Evolutionary conservation across 1,140 invertebrate genomes (phyloP).

Genomic region (Orchestia grillus): DNA sequence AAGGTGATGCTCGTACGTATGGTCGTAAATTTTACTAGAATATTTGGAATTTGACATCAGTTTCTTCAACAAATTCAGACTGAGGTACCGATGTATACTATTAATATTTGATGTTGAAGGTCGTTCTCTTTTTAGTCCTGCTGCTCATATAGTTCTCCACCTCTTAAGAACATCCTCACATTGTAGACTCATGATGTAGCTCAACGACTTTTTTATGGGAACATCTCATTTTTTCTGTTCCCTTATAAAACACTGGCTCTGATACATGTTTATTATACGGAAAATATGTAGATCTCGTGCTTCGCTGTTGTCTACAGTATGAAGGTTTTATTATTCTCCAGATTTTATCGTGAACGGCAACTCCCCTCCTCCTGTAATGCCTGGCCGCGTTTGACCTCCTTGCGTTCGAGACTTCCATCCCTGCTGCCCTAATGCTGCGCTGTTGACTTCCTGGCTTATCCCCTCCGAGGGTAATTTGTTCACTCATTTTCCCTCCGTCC

Average conservation of each 20-base stretch:
- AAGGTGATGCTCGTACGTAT: not conserved
- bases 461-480: not conserved
- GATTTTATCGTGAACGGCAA: not conserved
- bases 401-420: not conserved
- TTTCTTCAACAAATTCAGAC: not conserved
- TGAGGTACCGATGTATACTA: not conserved
- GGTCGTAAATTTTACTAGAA: not conserved
- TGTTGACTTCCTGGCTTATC: not conserved
- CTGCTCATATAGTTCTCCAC: not conserved
- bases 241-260: not conserved
- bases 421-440: not conserved
- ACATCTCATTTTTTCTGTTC: not conserved
- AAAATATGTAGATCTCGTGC: not conserved
- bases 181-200: not conserved
- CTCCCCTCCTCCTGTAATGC: not conserved
- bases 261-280: not conserved
- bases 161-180: not conserved
- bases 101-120: not conserved
- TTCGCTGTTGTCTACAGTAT: not conserved
- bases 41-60: not conserved
- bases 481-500: not conserved
- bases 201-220: not conserved
- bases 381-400: not conserved
- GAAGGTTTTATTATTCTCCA: not conserved
- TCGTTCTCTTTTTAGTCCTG: not conserved